Percentiles rank a stretch among this genome's conserved stretches.
These are phyloP conservation scores for Noctilio leporinus DNA, from an alignment of 2,113 vertebrate species.

Conservation along the genomic window DNA sequence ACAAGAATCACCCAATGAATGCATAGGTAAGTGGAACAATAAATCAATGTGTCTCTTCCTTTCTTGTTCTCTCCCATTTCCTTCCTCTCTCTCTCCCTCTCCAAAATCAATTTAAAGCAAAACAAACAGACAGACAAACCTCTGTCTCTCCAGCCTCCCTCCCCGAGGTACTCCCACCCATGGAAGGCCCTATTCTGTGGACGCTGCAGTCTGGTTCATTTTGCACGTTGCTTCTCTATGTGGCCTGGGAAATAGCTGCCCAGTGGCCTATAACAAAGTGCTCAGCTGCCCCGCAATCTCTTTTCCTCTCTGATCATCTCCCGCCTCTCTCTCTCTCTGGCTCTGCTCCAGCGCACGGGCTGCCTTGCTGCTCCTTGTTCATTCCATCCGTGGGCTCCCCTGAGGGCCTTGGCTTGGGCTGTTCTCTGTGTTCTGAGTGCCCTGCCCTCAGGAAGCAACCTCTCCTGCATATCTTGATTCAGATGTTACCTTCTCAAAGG, in stretches of 20 bases:
- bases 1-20: too few relatives aligned
- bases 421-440: fast-evolving
- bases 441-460: background rate
- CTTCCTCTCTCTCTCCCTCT: too few relatives aligned
- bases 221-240: background rate
- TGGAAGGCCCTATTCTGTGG: background rate
- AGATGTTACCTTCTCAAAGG: background rate
- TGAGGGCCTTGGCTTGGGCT: background rate
- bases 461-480: background rate
- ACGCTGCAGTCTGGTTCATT: background rate
- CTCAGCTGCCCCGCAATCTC: background rate
- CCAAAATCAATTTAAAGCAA: too few relatives aligned
- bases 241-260: background rate
- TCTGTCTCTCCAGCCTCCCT: background rate
- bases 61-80: too few relatives aligned
- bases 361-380: background rate
- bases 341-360: background rate
- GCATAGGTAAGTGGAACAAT: too few relatives aligned
- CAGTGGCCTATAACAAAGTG: background rate
- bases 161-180: background rate
- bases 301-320: background rate
- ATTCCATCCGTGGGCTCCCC: background rate
- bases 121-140: too few relatives aligned
- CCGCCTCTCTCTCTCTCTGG: too few relatives aligned
- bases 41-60: too few relatives aligned